phyloP scores from a whole-genome alignment of 2,888 invertebrate genomes.

The Drosophila demipolita region DNA sequence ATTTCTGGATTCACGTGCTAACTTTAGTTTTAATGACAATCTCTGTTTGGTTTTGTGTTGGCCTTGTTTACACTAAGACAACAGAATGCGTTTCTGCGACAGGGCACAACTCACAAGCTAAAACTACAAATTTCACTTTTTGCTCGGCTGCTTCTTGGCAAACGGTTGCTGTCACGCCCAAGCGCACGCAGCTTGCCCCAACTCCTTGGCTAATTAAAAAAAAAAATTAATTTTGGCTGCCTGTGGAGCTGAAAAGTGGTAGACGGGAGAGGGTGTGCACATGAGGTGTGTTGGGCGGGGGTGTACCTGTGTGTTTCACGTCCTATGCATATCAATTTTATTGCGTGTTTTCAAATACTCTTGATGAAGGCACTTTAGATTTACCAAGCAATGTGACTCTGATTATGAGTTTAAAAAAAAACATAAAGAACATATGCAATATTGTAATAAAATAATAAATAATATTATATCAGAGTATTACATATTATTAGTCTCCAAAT shows the following conservation, averaged over 20 bases:
- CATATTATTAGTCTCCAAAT: neutral
- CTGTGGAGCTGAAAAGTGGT: neutral
- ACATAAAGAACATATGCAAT: no score
- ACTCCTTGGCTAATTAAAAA: conserved; percentile 59
- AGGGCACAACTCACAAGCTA: conserved; percentile 26
- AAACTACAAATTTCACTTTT: conserved; percentile 60
- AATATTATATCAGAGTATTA: neutral
- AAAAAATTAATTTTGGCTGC: conserved; percentile 46
- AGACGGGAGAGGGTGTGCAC: neutral
- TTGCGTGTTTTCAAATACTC: conserved; percentile 34
- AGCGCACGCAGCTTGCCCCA: conserved; percentile 34
- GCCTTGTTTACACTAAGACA: conserved; percentile 60
- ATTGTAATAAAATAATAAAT: neutral
- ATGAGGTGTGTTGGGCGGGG: neutral
- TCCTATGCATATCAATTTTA: conserved; percentile 70
- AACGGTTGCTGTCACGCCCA: conserved; percentile 50
- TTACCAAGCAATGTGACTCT: neutral
- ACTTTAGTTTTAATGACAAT: neutral
- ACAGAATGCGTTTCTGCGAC: neutral
- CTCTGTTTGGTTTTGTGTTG: conserved; percentile 36
- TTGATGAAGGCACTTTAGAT: neutral
- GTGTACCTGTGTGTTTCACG: conserved; percentile 41
- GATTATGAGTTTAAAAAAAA: neutral
- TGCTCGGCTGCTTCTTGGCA: conserved; percentile 37
- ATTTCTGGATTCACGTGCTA: neutral